Evolutionary conservation across 2,113 vertebrate genomes (phyloP), one percentile per base, ranked within the genome.

Genomic region (Choloepus hoffmanni): DNA sequence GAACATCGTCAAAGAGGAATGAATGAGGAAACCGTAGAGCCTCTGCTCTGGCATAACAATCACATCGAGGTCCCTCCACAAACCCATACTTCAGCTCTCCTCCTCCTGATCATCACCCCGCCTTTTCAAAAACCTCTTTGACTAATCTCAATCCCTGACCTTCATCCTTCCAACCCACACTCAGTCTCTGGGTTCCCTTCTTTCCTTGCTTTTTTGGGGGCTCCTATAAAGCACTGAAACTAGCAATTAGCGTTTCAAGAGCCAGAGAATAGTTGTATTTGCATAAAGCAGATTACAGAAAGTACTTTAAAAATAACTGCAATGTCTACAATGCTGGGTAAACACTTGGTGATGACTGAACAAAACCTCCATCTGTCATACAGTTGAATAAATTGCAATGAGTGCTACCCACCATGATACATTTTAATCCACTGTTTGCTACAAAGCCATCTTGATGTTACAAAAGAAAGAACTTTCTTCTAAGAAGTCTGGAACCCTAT

Each of bases 251-350:
- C 67, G 21, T 85, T 23, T 8, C 70, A 70, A 85, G 68, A 92
- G 7, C 60, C 30, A 85, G 40, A 77, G 50, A 33, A 58, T 81
- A 28, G 48, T 93, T 93, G 93, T 94, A 62, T 67, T 72, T 91
- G 33, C 43, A 91, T 23, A 84, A 84, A 84, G n/a, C 40, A 88
- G 40, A 7, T 79, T 60, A 93, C 21, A 72, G 65, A 68, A 88
- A 96, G 26, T 85, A 81, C 50, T 82, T 94, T 76, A 24, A 70
- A 81, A 85, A 67, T 62, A 19, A 89, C 43, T 79, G n/a, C 5
- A 48, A 3, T 79, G n/a, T 87, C 76, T 95, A 62, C 50, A 70
- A 63, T 50, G 24, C 50, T 72, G 19, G 30, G 28, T 62, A 55
- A 85, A 74, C 21, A 87, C 30, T 89, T 89, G 55, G 24, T 15